Evolutionary conservation across 2,888 invertebrate species (phyloP), one percentile per base, ranked within the genome.

Genomic region (Diadegma fenestrale): DNA sequence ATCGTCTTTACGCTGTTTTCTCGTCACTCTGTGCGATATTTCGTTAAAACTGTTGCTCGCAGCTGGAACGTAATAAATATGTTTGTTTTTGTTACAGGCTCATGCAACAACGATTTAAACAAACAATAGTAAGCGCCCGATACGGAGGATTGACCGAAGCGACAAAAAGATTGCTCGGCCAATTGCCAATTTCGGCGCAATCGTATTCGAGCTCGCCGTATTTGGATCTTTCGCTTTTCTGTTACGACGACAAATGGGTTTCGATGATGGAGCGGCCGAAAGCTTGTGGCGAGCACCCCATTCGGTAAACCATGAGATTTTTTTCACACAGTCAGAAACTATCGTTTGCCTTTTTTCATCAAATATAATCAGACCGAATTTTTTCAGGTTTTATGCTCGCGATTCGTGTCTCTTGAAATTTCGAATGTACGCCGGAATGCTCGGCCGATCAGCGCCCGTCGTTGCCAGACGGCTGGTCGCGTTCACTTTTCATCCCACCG

Each of bases 221-320:
- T 94, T 95, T 99, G 79, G 99, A 99, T 94, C 95, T 98, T 88
- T 97, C 97, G 0, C 94, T 99, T 33, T 99, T 99, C 93, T 98
- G 97, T 92, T 99, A 99, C 91, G 99, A 99, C 91, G 99, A 99
- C 93, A 98, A 98, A 94, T 98, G 98, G 97, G 97, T 99, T 0
- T 99, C 99, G 0, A 97, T 98, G 66, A 97, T 99, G 97, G 99
- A 99, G 94, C 95, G 99, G 80, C 99, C 99, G 0, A 99, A 98
- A 94, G 97, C 97, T 37, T 98, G 98, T 94, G 97, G 97, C 79
- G 98, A 98, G 94, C 97, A 97, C 94, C 98, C 99, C 0, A 98
- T 99, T 89, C 95, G 98, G 97, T 98, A 94, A 10, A 19, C 10
- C 37, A 37, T 10, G 37, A 37, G 8, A 30, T n/a, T 22, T 43